phyloP scores from a whole-genome alignment of 2,113 vertebrate species.

The Baryphthengus martii region DNA sequence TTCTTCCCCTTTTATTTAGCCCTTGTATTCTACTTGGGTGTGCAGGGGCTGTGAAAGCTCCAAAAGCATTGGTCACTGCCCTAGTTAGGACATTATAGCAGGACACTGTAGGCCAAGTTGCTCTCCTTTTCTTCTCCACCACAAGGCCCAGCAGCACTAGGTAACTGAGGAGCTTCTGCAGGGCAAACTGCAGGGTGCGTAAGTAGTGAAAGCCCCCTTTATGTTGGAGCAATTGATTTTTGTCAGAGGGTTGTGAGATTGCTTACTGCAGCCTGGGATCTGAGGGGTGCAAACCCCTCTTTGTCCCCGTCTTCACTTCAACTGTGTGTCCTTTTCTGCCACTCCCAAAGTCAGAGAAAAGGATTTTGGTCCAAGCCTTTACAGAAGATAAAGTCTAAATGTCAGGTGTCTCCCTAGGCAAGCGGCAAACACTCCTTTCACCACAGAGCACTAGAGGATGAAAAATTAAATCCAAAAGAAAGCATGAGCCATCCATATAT shows the following conservation, averaged over 20 bases:
- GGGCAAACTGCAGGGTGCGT: background rate
- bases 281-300: background rate
- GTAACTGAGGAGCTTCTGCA: background rate
- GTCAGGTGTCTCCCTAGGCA: conserved; percentile 64
- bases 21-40: background rate
- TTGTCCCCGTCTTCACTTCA: background rate
- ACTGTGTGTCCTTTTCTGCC: conserved; percentile 20
- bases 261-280: background rate
- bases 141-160: background rate
- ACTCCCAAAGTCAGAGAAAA: conserved; percentile 40
- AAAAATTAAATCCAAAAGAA: conserved; percentile 66
- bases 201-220: background rate
- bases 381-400: conserved; percentile 62
- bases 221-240: background rate
- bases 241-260: background rate
- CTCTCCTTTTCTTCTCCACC: background rate
- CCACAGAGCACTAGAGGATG: conserved; percentile 55
- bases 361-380: conserved; percentile 53
- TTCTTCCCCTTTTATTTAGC: background rate
- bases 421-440: conserved; percentile 41
- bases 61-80: background rate
- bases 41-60: background rate
- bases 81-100: background rate
- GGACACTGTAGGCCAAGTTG: background rate
- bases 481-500: conserved; percentile 57